These are phyloP conservation scores for Chionis minor DNA, from an alignment of 2,113 vertebrate species.

Conservation along the genomic window DNA sequence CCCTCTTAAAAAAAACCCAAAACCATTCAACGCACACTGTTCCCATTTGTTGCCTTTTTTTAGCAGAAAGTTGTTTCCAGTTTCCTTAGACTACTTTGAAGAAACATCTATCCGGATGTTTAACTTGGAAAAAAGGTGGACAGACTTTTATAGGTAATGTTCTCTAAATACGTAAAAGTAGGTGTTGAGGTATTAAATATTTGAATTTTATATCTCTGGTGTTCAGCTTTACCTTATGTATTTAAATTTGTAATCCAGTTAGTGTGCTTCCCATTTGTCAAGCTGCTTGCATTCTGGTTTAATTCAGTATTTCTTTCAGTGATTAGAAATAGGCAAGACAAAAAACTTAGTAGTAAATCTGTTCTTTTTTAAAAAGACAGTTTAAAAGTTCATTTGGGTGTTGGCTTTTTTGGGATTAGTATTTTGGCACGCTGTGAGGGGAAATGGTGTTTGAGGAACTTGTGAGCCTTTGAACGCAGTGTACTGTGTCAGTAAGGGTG, in stretches of 20 bases:
- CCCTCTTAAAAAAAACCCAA: not conserved
- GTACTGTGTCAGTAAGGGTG: slow-evolving; percentile 11
- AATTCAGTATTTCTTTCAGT: not conserved
- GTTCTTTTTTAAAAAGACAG: not conserved
- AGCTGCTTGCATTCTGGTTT: not conserved
- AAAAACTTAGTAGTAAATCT: not conserved
- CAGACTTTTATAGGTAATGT: not conserved
- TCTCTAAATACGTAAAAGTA: not conserved
- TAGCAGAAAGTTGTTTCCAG: not conserved
- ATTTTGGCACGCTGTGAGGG: not conserved
- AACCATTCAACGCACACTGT: not conserved
- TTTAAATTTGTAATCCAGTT: not conserved
- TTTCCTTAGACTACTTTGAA: not conserved
- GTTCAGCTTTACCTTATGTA: not conserved
- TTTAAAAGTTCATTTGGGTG: slow-evolving; percentile 36
- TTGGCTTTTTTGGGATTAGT: not conserved
- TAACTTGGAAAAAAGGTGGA: not conserved
- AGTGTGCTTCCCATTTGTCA: not conserved
- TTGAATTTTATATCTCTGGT: not conserved
- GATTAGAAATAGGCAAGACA: not conserved
- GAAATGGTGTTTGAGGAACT: not conserved
- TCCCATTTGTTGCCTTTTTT: not conserved
- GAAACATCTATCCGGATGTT: not conserved
- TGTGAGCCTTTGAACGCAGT: not conserved
- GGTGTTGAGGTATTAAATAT: not conserved